Base-by-base conservation (phyloP, 2,113 vertebrate species). In the Fregetta grallaria region DNA sequence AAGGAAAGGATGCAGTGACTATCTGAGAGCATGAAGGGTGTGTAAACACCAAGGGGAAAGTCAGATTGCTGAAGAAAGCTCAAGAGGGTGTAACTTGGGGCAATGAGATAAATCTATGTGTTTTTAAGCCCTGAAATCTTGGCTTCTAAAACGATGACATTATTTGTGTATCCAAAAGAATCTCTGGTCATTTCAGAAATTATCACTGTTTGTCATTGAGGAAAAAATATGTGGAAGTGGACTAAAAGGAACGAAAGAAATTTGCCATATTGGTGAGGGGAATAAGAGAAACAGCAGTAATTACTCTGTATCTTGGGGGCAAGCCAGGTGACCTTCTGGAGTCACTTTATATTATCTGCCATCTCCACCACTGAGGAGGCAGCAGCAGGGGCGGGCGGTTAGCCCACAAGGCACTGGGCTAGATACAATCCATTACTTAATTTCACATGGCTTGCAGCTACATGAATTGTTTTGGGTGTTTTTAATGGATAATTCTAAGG, bases 41-140 rank as follows among this genome's bases (percentile, higher is more conserved):
- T 96, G 95, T 94, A 89, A 95, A 68, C 53, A 82, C 91, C 95
- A 91, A 77, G 89, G 77, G 88, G 59, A 94, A 94, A 91, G 74
- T 50, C 66, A 78, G 74, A 72, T 61, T 34, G 61, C 84, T 91
- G 78, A 79, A 40, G 40, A 91, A 95, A 79, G 71, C 93, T 91
- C 95, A 90, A 38, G 81, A 95, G 94, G 89, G 92, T 86, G 92
- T 91, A 92, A 93, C 95, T 92, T 10, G 0, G 77, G 91, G 50
- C 84, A 88, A 34, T 91, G 95, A 93, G 84, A 86, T 85, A 95
- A 95, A 94, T 73, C 5, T 13, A 89, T 81, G 91, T 91, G 73
- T 36, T 96, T 88, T 92, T 91, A 81, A 96, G 87, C 86, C 59
- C 49, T 88, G 74, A 91, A 82, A 91, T 84, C 71, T 11, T 68